phyloP scores from a whole-genome alignment of 2,113 vertebrate genomes.

The Larimichthys crocea region DNA sequence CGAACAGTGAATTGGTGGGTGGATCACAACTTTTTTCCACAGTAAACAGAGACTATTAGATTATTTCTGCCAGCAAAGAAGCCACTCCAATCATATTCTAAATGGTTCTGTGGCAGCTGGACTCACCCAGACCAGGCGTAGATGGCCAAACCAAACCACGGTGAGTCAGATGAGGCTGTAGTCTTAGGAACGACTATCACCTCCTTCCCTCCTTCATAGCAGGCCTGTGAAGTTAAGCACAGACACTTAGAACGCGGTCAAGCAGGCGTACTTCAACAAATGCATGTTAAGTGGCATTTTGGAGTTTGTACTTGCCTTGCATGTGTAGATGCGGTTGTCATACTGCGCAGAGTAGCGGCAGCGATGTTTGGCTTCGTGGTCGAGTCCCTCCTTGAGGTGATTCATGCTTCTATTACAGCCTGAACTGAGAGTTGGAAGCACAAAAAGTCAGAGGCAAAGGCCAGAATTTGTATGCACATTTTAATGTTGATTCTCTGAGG shows the following conservation, averaged over 20 bases:
- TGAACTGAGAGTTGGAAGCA: slow-evolving; percentile 79
- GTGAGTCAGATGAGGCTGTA: slow-evolving; percentile 98
- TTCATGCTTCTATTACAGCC: slow-evolving; percentile 99
- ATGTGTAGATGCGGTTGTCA: slow-evolving; percentile 97
- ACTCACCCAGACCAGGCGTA: slow-evolving; percentile 99
- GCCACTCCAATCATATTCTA: slow-evolving; percentile 2
- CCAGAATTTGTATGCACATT: no score
- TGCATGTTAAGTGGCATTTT: no score
- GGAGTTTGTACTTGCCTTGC: slow-evolving; percentile 87
- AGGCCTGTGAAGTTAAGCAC: slow-evolving; percentile 85
- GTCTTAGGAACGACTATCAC: slow-evolving; percentile 98
- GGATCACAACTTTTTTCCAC: not conserved
- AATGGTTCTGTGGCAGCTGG: not conserved
- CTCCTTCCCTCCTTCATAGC: slow-evolving; percentile 97
- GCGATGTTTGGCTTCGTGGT: slow-evolving; percentile 93
- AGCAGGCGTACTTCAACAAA: not conserved
- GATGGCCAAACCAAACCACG: slow-evolving; percentile 97
- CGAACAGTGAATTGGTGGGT: not conserved
- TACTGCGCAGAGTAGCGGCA: slow-evolving; percentile 96
- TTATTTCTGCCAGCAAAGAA: not conserved
- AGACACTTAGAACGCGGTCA: slow-evolving; percentile 13
- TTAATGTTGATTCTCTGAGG: not conserved
- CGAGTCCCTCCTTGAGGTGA: slow-evolving; percentile 92
- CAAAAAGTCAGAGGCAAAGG: not conserved
- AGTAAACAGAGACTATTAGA: not conserved